Evolutionary conservation across 2,113 vertebrate genomes (phyloP).

Genomic region (Suricata suricatta): DNA sequence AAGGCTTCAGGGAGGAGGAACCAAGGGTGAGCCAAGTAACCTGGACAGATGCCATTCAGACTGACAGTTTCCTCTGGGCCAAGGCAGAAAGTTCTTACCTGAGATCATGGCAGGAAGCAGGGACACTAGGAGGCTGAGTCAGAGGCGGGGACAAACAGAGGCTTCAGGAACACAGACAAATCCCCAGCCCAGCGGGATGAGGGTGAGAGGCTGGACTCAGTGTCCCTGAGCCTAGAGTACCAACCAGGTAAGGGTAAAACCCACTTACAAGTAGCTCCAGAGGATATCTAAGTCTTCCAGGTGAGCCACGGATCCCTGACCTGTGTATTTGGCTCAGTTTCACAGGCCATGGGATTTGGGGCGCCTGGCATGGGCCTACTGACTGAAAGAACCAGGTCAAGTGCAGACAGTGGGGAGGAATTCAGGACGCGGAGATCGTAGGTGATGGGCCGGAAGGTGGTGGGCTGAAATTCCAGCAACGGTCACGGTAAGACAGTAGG

Average conservation of each 20-base stretch:
- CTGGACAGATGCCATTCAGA: not conserved
- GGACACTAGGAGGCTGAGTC: no score
- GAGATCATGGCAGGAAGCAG: not conserved
- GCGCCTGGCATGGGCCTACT: not conserved
- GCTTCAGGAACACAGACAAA: not conserved
- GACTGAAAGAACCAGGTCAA: not conserved
- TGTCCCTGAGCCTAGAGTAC: not conserved
- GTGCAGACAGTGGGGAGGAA: not conserved
- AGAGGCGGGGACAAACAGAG: not conserved
- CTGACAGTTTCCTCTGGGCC: not conserved
- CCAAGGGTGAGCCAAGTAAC: not conserved
- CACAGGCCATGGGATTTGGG: not conserved
- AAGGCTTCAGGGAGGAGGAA: not conserved
- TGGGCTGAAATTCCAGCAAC: not conserved
- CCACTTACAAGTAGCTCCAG: not conserved
- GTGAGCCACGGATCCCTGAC: not conserved
- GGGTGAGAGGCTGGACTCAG: not conserved
- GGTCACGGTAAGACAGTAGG: not conserved
- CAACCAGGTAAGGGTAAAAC: not conserved
- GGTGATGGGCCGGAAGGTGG: not conserved
- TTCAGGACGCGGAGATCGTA: not conserved
- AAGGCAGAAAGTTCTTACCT: not conserved
- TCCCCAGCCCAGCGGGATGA: not conserved
- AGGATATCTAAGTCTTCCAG: not conserved
- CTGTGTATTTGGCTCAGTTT: not conserved